These are phyloP conservation scores for Stercorarius parasiticus DNA, from an alignment of 2,113 vertebrate genomes.

Conservation along the genomic window DNA sequence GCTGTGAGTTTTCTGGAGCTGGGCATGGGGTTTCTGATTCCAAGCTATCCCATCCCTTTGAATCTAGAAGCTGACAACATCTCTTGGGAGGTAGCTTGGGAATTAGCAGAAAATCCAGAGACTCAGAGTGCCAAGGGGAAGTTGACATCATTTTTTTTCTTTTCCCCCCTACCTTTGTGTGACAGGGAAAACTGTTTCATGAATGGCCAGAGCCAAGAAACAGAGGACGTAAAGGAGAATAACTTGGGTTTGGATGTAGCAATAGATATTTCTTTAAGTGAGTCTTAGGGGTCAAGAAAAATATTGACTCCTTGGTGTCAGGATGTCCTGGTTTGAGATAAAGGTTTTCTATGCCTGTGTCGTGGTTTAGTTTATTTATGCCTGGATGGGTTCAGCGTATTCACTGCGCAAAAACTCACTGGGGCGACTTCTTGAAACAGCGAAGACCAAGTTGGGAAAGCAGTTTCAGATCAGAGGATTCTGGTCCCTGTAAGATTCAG, in stretches of 20 bases:
- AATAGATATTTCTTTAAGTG: neutral
- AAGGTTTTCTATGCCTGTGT: neutral
- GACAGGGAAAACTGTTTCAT: neutral
- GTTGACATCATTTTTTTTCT: accelerated
- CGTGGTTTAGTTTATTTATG: neutral
- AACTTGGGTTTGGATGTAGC: neutral
- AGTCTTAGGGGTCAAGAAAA: neutral
- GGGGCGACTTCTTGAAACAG: neutral
- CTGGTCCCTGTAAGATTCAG: neutral
- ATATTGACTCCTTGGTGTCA: neutral
- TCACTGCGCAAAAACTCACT: neutral
- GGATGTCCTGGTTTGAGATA: neutral
- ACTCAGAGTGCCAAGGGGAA: neutral
- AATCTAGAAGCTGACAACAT: neutral
- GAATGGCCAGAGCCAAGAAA: neutral
- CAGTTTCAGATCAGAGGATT: neutral
- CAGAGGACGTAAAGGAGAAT: neutral
- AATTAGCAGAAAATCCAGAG: neutral
- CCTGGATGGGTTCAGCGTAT: neutral
- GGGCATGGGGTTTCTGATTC: neutral
- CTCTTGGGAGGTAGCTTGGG: neutral
- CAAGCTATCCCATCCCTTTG: neutral
- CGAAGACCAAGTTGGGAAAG: neutral
- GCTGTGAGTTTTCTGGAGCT: neutral
- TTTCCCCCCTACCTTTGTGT: accelerated